phyloP scores from a whole-genome alignment of 2,888 invertebrate species.

The Strigamia transsilvanica region DNA sequence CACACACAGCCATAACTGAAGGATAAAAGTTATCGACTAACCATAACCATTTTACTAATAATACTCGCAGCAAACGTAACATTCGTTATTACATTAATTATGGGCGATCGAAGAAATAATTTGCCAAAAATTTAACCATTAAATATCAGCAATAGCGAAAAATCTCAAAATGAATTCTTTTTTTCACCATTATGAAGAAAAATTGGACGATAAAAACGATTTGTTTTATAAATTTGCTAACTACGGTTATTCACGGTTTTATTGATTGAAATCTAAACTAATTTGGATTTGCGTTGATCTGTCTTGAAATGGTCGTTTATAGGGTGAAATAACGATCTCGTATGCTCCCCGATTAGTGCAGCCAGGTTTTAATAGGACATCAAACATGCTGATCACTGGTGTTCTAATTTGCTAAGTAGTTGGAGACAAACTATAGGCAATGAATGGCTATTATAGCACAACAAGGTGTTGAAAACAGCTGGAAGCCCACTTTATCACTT shows the following conservation, averaged over 20 bases:
- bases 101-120: background rate
- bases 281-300: background rate
- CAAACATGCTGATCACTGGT: conserved; percentile 41
- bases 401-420: conserved; percentile 41
- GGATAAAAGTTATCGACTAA: conserved; percentile 13
- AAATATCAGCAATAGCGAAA: background rate
- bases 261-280: background rate
- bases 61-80: background rate
- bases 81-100: conserved; percentile 22
- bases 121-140: background rate
- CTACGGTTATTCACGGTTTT: too few species aligned
- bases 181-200: too few species aligned
- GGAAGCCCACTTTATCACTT: conserved; percentile 7
- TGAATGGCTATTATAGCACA: conserved; percentile 37
- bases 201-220: too few species aligned
- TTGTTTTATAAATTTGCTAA: too few species aligned
- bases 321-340: conserved; percentile 7
- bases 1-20: conserved; percentile 15
- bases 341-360: conserved; percentile 4
- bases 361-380: conserved; percentile 45
- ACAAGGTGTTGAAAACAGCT: conserved; percentile 46
- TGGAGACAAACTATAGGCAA: conserved; percentile 33
- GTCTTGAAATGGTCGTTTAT: conserved; percentile 9
- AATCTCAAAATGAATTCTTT: too few species aligned
- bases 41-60: conserved; percentile 12